Evolutionary conservation across 1,140 invertebrate species (phyloP).

Genomic region (Drosophila erecta): DNA sequence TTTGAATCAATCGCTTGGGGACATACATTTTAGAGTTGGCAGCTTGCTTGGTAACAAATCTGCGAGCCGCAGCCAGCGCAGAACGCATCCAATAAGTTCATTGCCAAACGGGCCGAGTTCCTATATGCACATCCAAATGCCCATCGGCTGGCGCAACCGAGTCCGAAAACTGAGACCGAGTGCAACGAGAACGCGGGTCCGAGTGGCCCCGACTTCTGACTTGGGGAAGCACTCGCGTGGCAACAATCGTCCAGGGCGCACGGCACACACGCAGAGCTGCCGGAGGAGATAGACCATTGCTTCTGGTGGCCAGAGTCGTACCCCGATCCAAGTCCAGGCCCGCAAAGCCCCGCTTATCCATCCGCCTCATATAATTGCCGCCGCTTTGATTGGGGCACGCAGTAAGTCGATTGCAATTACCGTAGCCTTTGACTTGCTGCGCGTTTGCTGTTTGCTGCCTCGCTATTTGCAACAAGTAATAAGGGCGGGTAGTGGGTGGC

Average conservation of each 20-base stretch:
- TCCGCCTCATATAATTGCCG: conserved; percentile 11
- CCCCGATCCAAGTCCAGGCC: not conserved
- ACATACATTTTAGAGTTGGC: not conserved
- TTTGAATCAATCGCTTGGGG: no score
- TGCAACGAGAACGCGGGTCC: conserved; percentile 8
- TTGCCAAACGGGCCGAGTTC: conserved; percentile 32
- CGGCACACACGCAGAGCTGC: conserved; percentile 7
- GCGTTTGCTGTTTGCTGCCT: not conserved
- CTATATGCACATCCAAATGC: conserved; percentile 1
- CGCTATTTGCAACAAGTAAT: conserved; percentile 45
- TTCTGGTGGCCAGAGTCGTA: not conserved
- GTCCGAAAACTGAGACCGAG: conserved; percentile 9
- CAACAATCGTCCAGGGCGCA: conserved; percentile 65
- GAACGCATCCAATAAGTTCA: conserved; percentile 46
- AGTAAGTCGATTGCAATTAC: conserved; percentile 16
- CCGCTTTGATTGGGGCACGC: conserved; percentile 17
- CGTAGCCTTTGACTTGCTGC: not conserved
- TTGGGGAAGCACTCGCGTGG: conserved; percentile 59
- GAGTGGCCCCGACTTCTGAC: conserved; percentile 6
- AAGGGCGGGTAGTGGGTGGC: not conserved
- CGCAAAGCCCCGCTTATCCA: not conserved
- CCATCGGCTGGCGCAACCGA: not conserved
- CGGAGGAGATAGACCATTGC: conserved; percentile 11
- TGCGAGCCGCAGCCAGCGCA: conserved; percentile 24
- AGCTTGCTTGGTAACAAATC: conserved; percentile 14